A percentile compares a stretch with the other conserved stretches of the same genome.
Evolutionary conservation across 2,888 invertebrate species (phyloP).

Genomic region (Tetragonula carbonaria): DNA sequence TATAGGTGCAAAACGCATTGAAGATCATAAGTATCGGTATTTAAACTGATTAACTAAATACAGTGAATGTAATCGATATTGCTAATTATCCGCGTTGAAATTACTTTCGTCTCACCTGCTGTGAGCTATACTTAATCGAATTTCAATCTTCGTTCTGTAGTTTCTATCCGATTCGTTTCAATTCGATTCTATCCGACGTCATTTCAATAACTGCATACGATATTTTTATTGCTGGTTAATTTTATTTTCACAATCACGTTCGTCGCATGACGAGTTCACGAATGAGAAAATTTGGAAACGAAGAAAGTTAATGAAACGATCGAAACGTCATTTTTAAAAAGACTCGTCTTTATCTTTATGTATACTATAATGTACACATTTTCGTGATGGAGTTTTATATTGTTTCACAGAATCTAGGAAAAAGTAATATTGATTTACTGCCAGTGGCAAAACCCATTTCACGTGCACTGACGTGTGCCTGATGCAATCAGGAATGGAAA

Average conservation of each 20-base stretch:
- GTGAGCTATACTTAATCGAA: slow-evolving; percentile 24
- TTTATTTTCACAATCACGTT: background rate
- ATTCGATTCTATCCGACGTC: background rate
- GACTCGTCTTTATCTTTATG: too few relatives aligned
- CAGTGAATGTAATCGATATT: background rate
- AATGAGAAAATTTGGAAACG: background rate
- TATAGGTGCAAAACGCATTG: background rate
- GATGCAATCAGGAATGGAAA: slow-evolving; percentile 28
- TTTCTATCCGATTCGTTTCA: background rate
- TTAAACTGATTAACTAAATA: background rate
- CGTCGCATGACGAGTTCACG: background rate
- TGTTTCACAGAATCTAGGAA: background rate
- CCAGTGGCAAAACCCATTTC: background rate
- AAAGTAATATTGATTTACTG: slow-evolving; percentile 19
- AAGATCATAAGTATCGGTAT: background rate
- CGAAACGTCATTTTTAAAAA: background rate
- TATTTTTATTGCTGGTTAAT: slow-evolving; percentile 32
- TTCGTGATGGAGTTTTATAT: too few relatives aligned
- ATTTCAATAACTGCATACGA: slow-evolving; percentile 56
- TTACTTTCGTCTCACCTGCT: slow-evolving; percentile 17
- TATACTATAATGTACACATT: background rate
- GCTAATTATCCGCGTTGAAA: slow-evolving; percentile 19
- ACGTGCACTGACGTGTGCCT: background rate
- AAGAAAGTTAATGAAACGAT: background rate
- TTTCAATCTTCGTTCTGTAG: slow-evolving; percentile 44